Evolutionary conservation across 2,113 vertebrate genomes (phyloP), one percentile per base, ranked within the genome.

Genomic region (Microcebus lehilahytsara): DNA sequence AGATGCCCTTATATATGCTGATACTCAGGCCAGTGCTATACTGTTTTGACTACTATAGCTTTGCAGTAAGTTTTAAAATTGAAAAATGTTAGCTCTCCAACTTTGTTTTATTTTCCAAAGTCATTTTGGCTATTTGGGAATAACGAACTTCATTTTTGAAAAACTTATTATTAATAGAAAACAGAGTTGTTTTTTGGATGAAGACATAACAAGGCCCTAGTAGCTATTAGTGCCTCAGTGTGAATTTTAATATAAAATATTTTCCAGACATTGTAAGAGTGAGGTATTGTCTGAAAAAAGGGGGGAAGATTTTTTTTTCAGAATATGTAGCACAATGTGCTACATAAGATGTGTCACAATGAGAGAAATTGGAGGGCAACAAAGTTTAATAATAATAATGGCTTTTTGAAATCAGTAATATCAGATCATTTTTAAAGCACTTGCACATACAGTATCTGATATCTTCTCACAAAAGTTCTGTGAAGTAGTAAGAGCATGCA

Each of bases 181-280:
- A 53, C 37, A 49, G 6, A 64, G 30, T 46, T 71, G 12, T 19
- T 75, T 66, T 51, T 32, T 74, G 27, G 37, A 20, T 94, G 14
- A 94, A 60, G 58, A 66, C 1, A 66, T 80, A 72, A 78, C 17
- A 86, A 81, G 14, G 32, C 9, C 13, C 56, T 72, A 66, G 2
- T 81, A 58, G 20, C 49, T 77, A 30, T 25, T 71, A 69, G 20
- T 69, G 71, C 4, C 9, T 62, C 72, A 72, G 2, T 66, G 46
- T 93, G 19, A 79, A 67, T 91, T 91, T 96, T 66, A 86, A 91
- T 34, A 86, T 74, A 81, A 90, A 84, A 71, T 86, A 81, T 66
- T 66, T 34, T 19, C 9, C 16, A 46, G 10, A 46, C 27, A 49
- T 84, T 84, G 16, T 84, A 84, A 42, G 27, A 66, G 40, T 34